Base-by-base conservation (phyloP, 2,888 invertebrate genomes). In the Himalopsyche kuldschensis region DNA sequence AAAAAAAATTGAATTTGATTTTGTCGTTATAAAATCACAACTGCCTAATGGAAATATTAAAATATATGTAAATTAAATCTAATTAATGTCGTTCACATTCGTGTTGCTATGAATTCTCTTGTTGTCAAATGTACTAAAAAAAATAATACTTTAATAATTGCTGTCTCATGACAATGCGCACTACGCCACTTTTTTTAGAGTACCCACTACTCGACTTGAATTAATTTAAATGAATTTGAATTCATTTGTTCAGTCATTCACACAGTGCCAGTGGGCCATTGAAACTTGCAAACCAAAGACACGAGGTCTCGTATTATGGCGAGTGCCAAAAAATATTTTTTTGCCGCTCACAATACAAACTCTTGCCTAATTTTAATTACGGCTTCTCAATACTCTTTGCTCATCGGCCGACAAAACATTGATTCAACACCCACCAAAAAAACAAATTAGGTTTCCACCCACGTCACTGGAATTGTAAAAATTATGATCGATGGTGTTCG, bases 281-380 rank as follows among this genome's bases (percentile, higher is more conserved):
- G 69, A 69, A 69, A 69, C 30, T 27, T 69, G 69, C 30, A 69
- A n/a, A 27, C 27, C 11, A 69, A 15, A 69, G 24, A 69, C 69
- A 69, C 69, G 69, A 69, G 69, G 69, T 69, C 69, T 69, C 69
- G 27, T 69, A 11, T 69, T 69, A 69, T 30, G 69, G 69, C 30
- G 27, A 69, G 69, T 69, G 69, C 69, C 69, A 69, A 69, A 69
- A 69, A 11, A 69, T 30, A 69, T 69, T 69, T 24, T 17, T 63
- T 27, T 11, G 69, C 69, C 69, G 69, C 27, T 69, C 27, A 69
- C 69, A 69, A 69, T 69, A 69, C 69, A 69, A 69, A 69, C 69
- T 77, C 47, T 82, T 82, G 82, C 79, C 78, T 79, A 82, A 82
- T 82, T 79, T 79, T 75, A 82, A 79, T 82, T 79, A 79, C 82